Base-by-base conservation (phyloP, 23 tunicate species). In the Halocynthia roretzi region DNA sequence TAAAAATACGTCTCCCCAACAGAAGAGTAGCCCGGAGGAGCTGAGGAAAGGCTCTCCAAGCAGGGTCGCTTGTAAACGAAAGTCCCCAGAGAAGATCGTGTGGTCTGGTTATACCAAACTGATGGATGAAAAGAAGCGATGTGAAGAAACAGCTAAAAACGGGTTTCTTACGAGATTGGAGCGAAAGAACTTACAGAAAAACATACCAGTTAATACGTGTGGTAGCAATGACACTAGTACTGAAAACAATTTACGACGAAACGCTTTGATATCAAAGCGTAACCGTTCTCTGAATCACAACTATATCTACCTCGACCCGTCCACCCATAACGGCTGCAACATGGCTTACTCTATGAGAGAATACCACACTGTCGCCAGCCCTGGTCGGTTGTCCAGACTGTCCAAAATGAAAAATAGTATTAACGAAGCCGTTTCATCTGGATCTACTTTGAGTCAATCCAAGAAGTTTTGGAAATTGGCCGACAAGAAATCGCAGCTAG, bases 321-420 rank as follows among this genome's bases (percentile, higher is more conserved):
- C 68, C 76, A 83, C 68, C 68, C 82, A 84, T 85, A 85, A 87
- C 77, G 96, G 31, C 67, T 83, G 67, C 31, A 21, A 22, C 56
- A 74, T 74, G 78, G 56, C 63, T 8, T 62, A 82, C 5, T 60
- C 68, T 11, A 52, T 56, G 64, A 52, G 85, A 5, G 82, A 88
- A 4, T 88, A 71, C 68, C 87, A 88, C 84, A 88, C 95, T 44
- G 64, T 84, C 17, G 85, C 85, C 10, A 89, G 88, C 52, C 88
- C 96, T 6, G 82, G 78, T 12, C 67, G 88, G 69, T 52, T 80
- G 65, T 75, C 96, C 5, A 80, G 82, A 54, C 31, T 89, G 69
- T 75, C 81, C 7, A 54, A 73, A 21, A 81, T 80, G 61, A 75
- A 69, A 7, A 71, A 70, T 51, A 71, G 68, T 31, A 31, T 31